These are phyloP conservation scores for Eretmocerus hayati DNA, from an alignment of 2,888 invertebrate genomes.

Conservation along the genomic window DNA sequence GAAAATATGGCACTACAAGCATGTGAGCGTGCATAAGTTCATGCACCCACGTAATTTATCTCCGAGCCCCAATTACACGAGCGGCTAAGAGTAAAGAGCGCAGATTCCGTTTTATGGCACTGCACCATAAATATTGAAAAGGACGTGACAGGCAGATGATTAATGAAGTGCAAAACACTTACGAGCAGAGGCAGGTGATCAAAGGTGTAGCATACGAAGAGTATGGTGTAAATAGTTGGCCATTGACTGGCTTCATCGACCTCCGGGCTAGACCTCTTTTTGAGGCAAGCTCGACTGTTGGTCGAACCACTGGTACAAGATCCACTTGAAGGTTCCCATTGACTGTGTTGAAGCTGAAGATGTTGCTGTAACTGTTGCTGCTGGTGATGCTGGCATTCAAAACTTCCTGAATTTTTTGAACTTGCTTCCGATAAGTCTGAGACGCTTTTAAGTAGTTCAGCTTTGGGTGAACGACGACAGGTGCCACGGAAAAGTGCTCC, in stretches of 20 bases:
- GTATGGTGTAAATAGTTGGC: conserved; percentile 48
- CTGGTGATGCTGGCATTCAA: conserved; percentile 35
- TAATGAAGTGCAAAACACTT: conserved; percentile 29
- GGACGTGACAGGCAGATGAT: too few species aligned
- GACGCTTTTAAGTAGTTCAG: conserved; percentile 39
- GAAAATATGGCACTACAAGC: too few species aligned
- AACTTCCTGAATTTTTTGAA: conserved; percentile 41
- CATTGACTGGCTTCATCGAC: conserved; percentile 47
- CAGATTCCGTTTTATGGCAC: too few species aligned
- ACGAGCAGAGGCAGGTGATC: conserved; percentile 57
- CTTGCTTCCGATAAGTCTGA: conserved; percentile 42
- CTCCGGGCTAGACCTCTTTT: conserved; percentile 31
- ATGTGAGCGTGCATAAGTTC: too few species aligned
- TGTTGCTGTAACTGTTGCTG: conserved; percentile 45
- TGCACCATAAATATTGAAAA: too few species aligned
- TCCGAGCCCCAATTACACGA: too few species aligned
- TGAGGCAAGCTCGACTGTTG: conserved; percentile 50
- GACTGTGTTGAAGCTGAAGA: too few species aligned
- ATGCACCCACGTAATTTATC: too few species aligned
- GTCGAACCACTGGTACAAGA: conserved; percentile 44
- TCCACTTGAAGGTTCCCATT: conserved; percentile 28
- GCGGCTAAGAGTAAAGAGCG: too few species aligned
- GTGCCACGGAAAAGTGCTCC: conserved; percentile 22
- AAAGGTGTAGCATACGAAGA: conserved; percentile 54
- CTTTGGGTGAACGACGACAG: conserved; percentile 32